Evolutionary conservation across 2,113 vertebrate species (phyloP), one percentile per base, ranked within the genome.

Genomic region (Andinoacara biseriatus): DNA sequence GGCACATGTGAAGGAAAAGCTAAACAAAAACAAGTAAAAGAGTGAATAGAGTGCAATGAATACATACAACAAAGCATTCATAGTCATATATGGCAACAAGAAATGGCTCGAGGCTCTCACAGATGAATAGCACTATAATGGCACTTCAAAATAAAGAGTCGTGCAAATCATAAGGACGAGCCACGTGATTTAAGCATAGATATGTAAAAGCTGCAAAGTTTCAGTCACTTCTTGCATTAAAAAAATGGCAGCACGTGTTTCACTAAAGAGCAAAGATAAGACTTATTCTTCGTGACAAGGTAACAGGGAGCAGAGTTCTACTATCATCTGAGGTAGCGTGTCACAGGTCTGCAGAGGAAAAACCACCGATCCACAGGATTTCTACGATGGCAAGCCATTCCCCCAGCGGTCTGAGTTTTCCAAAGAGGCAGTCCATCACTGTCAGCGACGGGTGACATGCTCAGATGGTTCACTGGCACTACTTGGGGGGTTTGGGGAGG

Each of bases 251-350:
- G 75, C 54, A 65, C 38, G n/a, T 3, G 17, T 35, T 78, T 85
- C 31, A 49, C 57, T 74, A 43, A 80, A 81, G 81, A 78, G 18
- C 63, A 82, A 86, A 56, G 43, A 26, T 69, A 69, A 69, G 43
- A 69, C 9, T 10, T 49, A 29, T 69, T 69, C 15, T 49, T 24
- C 15, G 22, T 69, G 63, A 69, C 22, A 49, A 14, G 49, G 22
- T 2, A n/a, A 22, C 5, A 24, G 10, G 43, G 74, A 63, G 67
- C 69, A 46, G 62, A 67, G 81, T 31, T 82, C 49, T 18, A 76
- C 72, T 60, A 69, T 85, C 59, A 81, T 89, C 74, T 91, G 93
- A 94, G 93, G 94, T 94, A 93, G 92, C 83, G 89, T 74, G 78
- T 89, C 77, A 81, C 61, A 80, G 78, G 60, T 78, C 59, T 80